Base-by-base conservation (phyloP, 2,888 invertebrate genomes). In the Thereva unica region DNA sequence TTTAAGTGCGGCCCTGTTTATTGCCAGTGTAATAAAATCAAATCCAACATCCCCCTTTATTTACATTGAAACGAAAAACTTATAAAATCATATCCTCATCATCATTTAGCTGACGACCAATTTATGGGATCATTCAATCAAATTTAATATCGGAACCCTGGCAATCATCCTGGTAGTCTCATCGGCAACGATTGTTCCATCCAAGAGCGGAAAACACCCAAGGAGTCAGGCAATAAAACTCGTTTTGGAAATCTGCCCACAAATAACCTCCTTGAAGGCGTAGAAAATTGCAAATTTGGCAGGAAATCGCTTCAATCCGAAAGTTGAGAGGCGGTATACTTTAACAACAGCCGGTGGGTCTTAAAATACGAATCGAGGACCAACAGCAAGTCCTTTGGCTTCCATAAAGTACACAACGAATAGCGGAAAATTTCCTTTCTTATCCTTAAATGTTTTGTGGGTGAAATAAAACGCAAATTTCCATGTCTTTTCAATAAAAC, bases 211-310 rank as follows among this genome's bases (percentile, higher is more conserved):
- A 50, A 40, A 50, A 61, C 41, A 50, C 40, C 50, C 37, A n/a
- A 45, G 37, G 50, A 49, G 41, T 61, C 41, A 61, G 34, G 49
- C 23, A 50, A 41, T 50, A 49, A 4, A 37, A 40, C 41, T 61
- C 61, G 41, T 61, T 56, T 61, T 61, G 61, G 61, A 61, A 50
- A 61, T 61, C 61, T 61, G 61, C 61, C 61, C 61, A 40, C 61
- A 61, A 61, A 61, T 50, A 61, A 61, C 23, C 38, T 61, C 50
- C 41, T 50, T 61, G 49, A 38, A 50, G 61, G 61, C 41, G 50
- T 50, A 50, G 50, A 61, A 61, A 61, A 61, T 61, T 61, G 61
- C 50, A 61, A 61, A 61, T 50, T 61, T 49, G 50, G 61, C 61
- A 50, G 50, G 61, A 50, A 61, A 61, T 61, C 61, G 7, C 34